Percentiles rank a stretch among this genome's conserved stretches.
Evolutionary conservation across 2,797 vertebrate genomes (phyloP).

Genomic region (Sardinella longiceps): DNA sequence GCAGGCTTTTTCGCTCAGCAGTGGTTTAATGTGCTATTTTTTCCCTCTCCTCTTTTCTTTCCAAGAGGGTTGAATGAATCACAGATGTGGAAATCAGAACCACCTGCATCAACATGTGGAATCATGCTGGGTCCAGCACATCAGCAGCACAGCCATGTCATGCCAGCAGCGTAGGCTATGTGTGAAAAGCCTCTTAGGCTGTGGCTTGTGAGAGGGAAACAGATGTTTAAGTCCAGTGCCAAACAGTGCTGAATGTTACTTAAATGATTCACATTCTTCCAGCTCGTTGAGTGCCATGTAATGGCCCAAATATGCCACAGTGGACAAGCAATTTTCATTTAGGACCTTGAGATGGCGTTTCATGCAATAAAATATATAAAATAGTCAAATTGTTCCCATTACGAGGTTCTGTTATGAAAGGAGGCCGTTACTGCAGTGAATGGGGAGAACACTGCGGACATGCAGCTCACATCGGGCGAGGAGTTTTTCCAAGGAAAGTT

Average conservation of each 20-base stretch:
- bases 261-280: not conserved
- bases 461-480: not conserved
- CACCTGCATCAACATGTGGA: slow-evolving; percentile 36
- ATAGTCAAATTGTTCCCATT: not conserved
- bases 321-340: slow-evolving; percentile 18
- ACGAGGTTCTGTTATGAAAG: not conserved
- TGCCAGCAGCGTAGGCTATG: not conserved
- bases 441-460: not conserved
- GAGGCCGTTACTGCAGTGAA: not conserved
- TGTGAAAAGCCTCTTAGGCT: slow-evolving; percentile 1
- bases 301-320: not conserved
- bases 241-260: not conserved
- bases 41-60: not conserved
- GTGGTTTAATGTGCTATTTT: slow-evolving; percentile 14
- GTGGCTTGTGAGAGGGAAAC: not conserved
- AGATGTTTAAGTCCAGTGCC: slow-evolving; percentile 7
- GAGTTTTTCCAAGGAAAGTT: not conserved
- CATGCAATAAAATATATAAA: not conserved
- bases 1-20: not conserved
- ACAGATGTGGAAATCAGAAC: slow-evolving; percentile 18
- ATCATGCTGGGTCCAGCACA: not conserved
- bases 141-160: not conserved
- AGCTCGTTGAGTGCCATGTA: not conserved
- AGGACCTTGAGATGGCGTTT: not conserved
- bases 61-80: not conserved